A percentile compares a stretch with the other conserved stretches of the same genome.
These are phyloP conservation scores for Ianthella basta DNA, from an alignment of 37 sponge, comb jelly and placozoan genomes.

Conservation along the genomic window DNA sequence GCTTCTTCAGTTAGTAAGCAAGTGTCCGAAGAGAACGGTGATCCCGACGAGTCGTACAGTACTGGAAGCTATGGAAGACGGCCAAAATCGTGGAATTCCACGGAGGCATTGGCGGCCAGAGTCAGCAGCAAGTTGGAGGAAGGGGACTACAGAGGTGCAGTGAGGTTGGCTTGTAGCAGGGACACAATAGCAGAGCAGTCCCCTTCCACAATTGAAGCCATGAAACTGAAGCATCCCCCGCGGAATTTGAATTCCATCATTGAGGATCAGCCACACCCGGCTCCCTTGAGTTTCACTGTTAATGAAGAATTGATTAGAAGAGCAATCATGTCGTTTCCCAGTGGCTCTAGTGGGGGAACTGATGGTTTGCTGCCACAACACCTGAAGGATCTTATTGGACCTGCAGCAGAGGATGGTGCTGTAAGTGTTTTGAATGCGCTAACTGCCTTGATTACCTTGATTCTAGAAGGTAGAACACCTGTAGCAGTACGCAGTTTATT, in stretches of 20 bases:
- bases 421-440: slow-evolving; percentile 19
- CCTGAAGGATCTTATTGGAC: slow-evolving; percentile 34
- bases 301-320: background rate
- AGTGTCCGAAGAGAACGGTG: background rate
- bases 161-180: background rate
- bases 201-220: background rate
- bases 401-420: slow-evolving; percentile 22
- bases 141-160: slow-evolving; percentile 2
- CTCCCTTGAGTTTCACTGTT: background rate
- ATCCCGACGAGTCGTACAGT: background rate
- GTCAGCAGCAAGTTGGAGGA: background rate
- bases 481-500: slow-evolving; percentile 30
- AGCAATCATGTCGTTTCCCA: background rate
- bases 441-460: slow-evolving; percentile 19
- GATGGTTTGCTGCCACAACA: slow-evolving; percentile 53
- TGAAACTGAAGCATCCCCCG: slow-evolving; percentile 1
- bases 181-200: slow-evolving; percentile 1
- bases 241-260: background rate
- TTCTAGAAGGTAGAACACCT: slow-evolving; percentile 35
- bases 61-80: background rate
- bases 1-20: background rate
- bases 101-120: background rate
- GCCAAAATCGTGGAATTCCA: background rate
- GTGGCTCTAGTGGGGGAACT: slow-evolving; percentile 40
- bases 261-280: background rate